phyloP scores from a whole-genome alignment of 2,797 vertebrate species.

The Argyrosomus regius region DNA sequence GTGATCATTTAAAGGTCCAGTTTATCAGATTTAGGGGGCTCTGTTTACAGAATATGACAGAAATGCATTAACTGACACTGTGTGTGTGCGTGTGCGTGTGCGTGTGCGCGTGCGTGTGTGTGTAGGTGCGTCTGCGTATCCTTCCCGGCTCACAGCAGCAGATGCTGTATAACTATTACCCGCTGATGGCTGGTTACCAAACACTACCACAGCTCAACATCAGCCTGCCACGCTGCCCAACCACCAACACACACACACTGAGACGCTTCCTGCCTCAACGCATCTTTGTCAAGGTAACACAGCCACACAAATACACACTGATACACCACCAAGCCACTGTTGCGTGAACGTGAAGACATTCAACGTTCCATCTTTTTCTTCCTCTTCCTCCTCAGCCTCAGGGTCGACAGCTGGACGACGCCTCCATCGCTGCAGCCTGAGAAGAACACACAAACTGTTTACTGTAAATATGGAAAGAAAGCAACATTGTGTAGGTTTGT shows the following conservation, averaged over 20 bases:
- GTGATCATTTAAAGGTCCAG: not conserved
- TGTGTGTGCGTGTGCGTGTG: not conserved
- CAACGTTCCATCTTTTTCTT: not conserved
- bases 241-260: constrained; percentile 88
- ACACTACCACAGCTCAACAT: constrained; percentile 93
- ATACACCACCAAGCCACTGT: not conserved
- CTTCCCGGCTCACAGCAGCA: constrained; percentile 94
- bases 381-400: constrained; percentile 89
- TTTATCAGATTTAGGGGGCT: too few relatives aligned
- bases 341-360: not conserved
- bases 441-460: constrained; percentile 12
- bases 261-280: constrained; percentile 93
- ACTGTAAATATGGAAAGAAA: constrained; percentile 48
- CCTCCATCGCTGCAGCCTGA: constrained; percentile 92
- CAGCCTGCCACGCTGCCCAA: constrained; percentile 89
- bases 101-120: not conserved
- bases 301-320: accelerated
- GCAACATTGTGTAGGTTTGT: constrained; percentile 17
- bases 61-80: not conserved
- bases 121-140: constrained; percentile 93
- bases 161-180: constrained; percentile 97
- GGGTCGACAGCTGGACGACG: constrained; percentile 89
- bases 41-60: too few relatives aligned
- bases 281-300: constrained; percentile 95
- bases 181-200: constrained; percentile 98